Percentiles rank a stretch among this genome's conserved stretches.
These are phyloP conservation scores for Pachyseris speciosa DNA, from an alignment of 64 coral and sea anemone species.

Conservation along the genomic window DNA sequence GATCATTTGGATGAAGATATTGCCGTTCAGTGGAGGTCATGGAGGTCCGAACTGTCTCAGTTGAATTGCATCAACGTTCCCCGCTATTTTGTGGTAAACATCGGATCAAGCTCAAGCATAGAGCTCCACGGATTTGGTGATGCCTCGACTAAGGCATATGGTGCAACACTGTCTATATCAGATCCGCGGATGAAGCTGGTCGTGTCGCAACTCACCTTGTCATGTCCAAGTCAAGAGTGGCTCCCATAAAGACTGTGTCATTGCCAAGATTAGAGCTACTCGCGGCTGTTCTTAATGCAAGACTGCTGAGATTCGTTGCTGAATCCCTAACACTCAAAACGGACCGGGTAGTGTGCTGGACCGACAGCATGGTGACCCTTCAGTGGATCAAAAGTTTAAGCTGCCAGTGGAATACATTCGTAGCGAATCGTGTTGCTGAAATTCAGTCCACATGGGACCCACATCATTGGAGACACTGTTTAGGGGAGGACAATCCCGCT, in stretches of 20 bases:
- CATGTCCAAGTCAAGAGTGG: constrained; percentile 44
- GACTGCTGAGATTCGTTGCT: constrained; percentile 3
- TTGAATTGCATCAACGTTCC: constrained; percentile 7
- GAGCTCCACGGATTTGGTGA: constrained; percentile 57
- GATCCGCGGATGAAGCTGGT: background rate
- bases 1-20: background rate
- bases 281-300: constrained; percentile 26
- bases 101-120: background rate
- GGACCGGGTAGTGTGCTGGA: background rate
- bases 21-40: background rate
- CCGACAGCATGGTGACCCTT: background rate
- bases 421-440: background rate
- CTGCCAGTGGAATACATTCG: background rate
- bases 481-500: background rate
- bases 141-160: constrained; percentile 29
- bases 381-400: background rate
- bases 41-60: background rate
- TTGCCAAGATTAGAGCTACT: constrained; percentile 41
- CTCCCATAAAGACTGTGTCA: constrained; percentile 43
- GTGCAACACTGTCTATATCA: background rate
- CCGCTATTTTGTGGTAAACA: background rate
- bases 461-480: background rate
- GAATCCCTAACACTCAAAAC: background rate
- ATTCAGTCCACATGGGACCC: constrained; percentile 12
- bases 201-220: background rate